These are phyloP conservation scores for Oreocharis arfaki DNA, from an alignment of 2,113 vertebrate species.

Conservation along the genomic window DNA sequence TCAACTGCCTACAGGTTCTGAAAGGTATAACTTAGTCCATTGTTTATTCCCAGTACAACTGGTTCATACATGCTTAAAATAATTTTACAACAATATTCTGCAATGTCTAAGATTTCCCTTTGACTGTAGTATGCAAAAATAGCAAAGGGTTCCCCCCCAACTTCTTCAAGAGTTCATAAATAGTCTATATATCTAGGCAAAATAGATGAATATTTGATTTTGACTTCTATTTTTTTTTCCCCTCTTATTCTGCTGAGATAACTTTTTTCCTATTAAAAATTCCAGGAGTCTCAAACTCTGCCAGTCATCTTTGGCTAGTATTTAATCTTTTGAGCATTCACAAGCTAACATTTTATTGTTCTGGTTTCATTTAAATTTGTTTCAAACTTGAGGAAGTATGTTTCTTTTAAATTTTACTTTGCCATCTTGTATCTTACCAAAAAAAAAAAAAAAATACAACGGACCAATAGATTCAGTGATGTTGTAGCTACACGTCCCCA, in stretches of 20 bases:
- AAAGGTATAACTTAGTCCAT: background rate
- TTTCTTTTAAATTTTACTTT: background rate
- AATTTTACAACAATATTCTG: background rate
- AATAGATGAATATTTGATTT: background rate
- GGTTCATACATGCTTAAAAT: background rate
- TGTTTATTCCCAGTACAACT: background rate
- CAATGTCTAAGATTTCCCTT: background rate
- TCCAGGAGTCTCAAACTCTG: background rate
- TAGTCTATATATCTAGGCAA: background rate
- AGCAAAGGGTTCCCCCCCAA: fast-evolving
- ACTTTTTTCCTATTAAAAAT: background rate
- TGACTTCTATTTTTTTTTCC: background rate
- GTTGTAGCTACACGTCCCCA: background rate
- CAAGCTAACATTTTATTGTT: background rate
- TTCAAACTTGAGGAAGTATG: background rate
- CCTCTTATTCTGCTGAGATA: background rate
- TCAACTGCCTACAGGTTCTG: background rate
- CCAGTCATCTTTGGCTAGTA: background rate
- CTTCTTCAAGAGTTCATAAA: background rate
- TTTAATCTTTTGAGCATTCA: background rate
- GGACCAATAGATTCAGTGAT: background rate
- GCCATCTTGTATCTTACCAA: background rate
- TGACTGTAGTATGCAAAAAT: background rate
- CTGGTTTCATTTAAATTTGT: background rate
- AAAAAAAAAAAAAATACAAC: fast-evolving